Percentiles rank a stretch among this genome's conserved stretches.
Conservation (phyloP, 2,888 invertebrate genomes). For the Lasioglossum malachurum region DNA sequence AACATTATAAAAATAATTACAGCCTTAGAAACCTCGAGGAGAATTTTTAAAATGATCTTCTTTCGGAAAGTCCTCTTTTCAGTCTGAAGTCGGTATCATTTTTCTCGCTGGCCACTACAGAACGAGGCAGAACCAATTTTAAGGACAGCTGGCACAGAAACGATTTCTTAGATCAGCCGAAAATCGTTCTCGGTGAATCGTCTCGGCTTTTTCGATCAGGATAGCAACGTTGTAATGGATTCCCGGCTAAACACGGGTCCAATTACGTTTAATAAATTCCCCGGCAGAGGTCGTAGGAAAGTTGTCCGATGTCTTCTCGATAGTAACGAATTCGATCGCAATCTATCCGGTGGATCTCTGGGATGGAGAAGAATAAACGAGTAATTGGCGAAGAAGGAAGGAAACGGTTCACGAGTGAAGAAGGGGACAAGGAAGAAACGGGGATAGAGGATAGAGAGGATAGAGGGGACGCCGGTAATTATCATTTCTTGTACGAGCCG, state of each 20-base stretch:
- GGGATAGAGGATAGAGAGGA: conserved; percentile 16
- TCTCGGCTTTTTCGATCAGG: background rate
- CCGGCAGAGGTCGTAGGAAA: background rate
- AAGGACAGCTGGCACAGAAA: background rate
- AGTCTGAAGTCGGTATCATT: background rate
- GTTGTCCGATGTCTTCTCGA: conserved; percentile 16
- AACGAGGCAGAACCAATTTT: background rate
- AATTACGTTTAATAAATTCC: conserved; percentile 20
- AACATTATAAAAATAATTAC: conserved; percentile 1
- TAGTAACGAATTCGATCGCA: conserved; percentile 2
- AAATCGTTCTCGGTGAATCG: background rate
- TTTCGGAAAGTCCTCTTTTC: background rate
- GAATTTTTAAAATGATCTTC: background rate
- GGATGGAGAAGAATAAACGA: conserved; percentile 21
- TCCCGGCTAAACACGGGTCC: background rate
- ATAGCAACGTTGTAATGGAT: background rate
- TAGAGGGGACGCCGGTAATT: conserved; percentile 72
- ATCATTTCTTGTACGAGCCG: conserved; percentile 78
- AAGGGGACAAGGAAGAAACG: conserved; percentile 54
- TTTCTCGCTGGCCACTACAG: background rate
- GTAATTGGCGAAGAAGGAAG: conserved; percentile 49
- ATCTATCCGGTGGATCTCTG: conserved; percentile 37
- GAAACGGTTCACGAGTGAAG: conserved; percentile 25
- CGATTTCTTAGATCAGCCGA: background rate
- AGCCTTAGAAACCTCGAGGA: background rate